Conservation (phyloP, 2,888 invertebrate species). For the Tinea semifulvella region DNA sequence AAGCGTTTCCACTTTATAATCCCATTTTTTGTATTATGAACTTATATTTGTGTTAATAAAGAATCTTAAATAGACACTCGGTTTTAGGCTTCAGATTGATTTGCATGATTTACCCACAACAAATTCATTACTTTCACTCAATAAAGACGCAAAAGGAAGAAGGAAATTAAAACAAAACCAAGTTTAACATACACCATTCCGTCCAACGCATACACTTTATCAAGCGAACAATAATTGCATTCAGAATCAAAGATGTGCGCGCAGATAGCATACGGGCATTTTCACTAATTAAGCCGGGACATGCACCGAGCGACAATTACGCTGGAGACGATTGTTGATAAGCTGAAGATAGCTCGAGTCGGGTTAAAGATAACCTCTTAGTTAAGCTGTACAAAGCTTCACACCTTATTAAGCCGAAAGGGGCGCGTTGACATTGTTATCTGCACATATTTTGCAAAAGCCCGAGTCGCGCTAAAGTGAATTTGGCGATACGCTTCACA, state of each 20-base stretch:
- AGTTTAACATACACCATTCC: constrained; percentile 8
- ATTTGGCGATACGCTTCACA: constrained; percentile 15
- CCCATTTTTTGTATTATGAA: not conserved
- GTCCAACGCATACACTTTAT: constrained; percentile 35
- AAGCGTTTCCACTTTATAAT: not conserved
- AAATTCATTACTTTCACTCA: not conserved
- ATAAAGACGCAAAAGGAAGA: constrained; percentile 6
- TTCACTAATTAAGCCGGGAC: constrained; percentile 62
- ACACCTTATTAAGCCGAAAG: constrained; percentile 45
- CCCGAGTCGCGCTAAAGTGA: constrained; percentile 15
- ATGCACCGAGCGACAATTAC: constrained; percentile 59
- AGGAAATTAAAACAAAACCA: constrained; percentile 2
- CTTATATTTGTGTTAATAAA: not conserved
- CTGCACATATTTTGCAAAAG: constrained; percentile 21
- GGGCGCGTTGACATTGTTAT: constrained; percentile 23
- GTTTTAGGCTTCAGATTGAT: too few species aligned
- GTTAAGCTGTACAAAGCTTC: constrained; percentile 40
- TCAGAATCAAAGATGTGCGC: constrained; percentile 59
- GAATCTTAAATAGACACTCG: not conserved
- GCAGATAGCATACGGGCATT: constrained; percentile 50
- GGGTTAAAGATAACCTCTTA: constrained; percentile 37
- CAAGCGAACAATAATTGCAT: constrained; percentile 61
- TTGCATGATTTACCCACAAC: too few species aligned
- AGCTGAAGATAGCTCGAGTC: constrained; percentile 27
- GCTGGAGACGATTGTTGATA: constrained; percentile 54